phyloP scores from a whole-genome alignment of 2,888 invertebrate genomes.

The Muscina levida region DNA sequence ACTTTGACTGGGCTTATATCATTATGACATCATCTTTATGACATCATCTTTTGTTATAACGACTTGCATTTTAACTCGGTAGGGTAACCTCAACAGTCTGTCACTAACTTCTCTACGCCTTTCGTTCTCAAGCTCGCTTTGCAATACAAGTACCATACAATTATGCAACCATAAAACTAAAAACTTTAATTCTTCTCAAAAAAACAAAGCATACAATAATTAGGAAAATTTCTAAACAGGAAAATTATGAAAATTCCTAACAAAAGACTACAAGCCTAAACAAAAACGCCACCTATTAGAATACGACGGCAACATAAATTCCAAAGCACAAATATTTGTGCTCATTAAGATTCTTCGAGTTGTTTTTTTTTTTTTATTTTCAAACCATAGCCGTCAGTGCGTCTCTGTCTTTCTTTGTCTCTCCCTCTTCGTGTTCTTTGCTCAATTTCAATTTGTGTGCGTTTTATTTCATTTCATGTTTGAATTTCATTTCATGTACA shows the following conservation, averaged over 20 bases:
- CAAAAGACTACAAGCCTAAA: background rate
- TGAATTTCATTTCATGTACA: conserved; percentile 15
- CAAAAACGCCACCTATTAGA: background rate
- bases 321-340: conserved; percentile 70
- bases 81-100: too few relatives aligned
- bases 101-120: too few relatives aligned
- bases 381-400: background rate
- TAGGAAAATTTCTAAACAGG: conserved; percentile 35
- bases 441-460: too few relatives aligned
- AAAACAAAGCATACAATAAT: background rate
- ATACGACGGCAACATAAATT: background rate
- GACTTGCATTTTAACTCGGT: too few relatives aligned
- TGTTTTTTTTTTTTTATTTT: conserved; percentile 37
- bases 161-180: conserved; percentile 6
- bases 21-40: too few relatives aligned
- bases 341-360: conserved; percentile 45
- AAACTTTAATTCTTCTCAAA: conserved; percentile 11
- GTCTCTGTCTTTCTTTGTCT: background rate
- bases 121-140: too few relatives aligned
- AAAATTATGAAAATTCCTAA: conserved; percentile 18
- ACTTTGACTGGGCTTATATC: too few relatives aligned
- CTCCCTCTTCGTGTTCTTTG: background rate
- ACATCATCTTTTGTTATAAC: too few relatives aligned
- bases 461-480: too few relatives aligned
- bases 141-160: too few relatives aligned